Evolutionary conservation across 2,888 invertebrate species (phyloP), one percentile per base, ranked within the genome.

Genomic region (Netelia virgata): DNA sequence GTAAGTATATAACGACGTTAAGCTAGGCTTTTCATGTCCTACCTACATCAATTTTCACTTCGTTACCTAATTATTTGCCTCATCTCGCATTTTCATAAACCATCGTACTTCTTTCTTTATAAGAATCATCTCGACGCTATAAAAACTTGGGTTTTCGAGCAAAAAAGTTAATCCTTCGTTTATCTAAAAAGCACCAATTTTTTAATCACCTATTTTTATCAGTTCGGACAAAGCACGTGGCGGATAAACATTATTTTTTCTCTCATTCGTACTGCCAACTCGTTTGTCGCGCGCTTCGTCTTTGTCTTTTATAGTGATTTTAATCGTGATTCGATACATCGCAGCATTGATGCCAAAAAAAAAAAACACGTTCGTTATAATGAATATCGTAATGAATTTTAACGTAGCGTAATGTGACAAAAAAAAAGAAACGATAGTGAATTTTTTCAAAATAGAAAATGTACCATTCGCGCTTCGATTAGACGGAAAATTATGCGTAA

Each of bases 261-360:
- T 76, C 64, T 70, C 59, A 28, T 47, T 83, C 50, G 43, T 74
- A 74, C 72, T 50, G 64, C 79, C 66, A 80, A 70, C 61, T 70
- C 41, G 55, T 61, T 78, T 47, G 18, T 41, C 63, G 14, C 69
- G 61, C 36, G 23, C 59, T 78, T 8, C 16, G 10, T 36, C n/a
- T 63, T 78, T 57, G 23, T 55, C 43, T 16, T 28, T 47, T 41
- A 11, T 41, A 16, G 28, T 68, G 1, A 59, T 61, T 74, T 74
- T 11, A 63, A 61, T 57, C 41, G 14, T 73, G 61, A 18, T 57
- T 57, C 61, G 59, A 73, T 57, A 59, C 55, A 47, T 10, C n/a
- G 28, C 50, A 50, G 16, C 10, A 63, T 23, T 50, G 50, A 36
- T 74, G 72, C 59, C 59, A 73, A 73, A 73, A 72, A 55, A n/a